Base-by-base conservation (phyloP, 2,113 vertebrate genomes). In the Siphamia tubifer region DNA sequence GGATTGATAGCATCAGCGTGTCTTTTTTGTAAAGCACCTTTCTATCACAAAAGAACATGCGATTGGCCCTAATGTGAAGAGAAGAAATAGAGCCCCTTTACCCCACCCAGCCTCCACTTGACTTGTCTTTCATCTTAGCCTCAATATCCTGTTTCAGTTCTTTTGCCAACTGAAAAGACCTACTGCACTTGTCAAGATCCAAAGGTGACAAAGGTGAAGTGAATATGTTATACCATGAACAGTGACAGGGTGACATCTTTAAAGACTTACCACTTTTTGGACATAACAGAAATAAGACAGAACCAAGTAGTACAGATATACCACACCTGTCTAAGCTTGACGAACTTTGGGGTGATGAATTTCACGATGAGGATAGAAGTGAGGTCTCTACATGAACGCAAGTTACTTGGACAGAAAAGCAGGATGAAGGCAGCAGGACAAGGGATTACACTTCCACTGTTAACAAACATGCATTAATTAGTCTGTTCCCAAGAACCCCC, bases 101-200 rank as follows among this genome's bases (percentile, higher is more conserved):
- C 45, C 27, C 69, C 40, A 66, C 57, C 61, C 64, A 39, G 34
- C 20, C 45, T 44, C 17, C 5, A 20, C 16, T 52, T 39, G 56
- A 25, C 62, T 73, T 24, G n/a, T 66, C 62, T 85, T 86, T 82
- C 63, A 82, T 78, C 60, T 78, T 45, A 25, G 35, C 48, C 57
- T 66, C 32, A 77, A 82, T 80, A 84, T 87, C 74, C 44, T 15
- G 32, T 82, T 81, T 82, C 56, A 44, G 63, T 76, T 65, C 28
- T 56, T 42, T 47, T 57, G 11, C 56, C 10, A 38, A 16, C 28
- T 23, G 1, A 69, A n/a, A 64, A 53, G 35, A 64, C 47, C 52
- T 19, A 64, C 51, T 44, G 21, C 53, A 43, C 35, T 13, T 75
- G 6, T 10, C 38, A 10, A 45, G 58, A 44, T 25, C 17, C 9